A percentile compares a stretch with the other conserved stretches of the same genome.
Conservation (phyloP, 2,888 invertebrate species). For the Mechanitis messenoides region DNA sequence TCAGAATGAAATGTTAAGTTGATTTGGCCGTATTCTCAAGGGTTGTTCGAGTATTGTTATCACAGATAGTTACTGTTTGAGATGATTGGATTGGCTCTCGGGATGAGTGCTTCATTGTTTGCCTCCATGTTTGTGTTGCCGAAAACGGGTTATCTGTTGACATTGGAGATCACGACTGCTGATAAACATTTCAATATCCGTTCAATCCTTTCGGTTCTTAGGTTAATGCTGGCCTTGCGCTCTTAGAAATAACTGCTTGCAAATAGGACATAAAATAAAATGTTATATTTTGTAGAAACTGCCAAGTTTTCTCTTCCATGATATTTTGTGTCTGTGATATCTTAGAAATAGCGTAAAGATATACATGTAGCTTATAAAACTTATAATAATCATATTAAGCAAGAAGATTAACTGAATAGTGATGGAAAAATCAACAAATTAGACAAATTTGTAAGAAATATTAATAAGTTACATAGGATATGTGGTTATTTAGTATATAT, state of each 20-base stretch:
- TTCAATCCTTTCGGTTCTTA: slow-evolving; percentile 14
- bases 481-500: slow-evolving; percentile 16
- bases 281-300: neutral
- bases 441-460: too few species aligned
- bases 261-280: neutral
- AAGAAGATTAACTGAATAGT: too few species aligned
- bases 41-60: slow-evolving; percentile 63
- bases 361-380: too few species aligned
- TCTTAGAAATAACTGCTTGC: neutral
- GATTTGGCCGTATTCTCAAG: slow-evolving; percentile 70
- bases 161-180: slow-evolving; percentile 31
- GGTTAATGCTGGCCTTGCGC: slow-evolving; percentile 8
- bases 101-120: slow-evolving; percentile 62
- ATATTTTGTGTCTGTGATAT: too few species aligned
- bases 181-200: slow-evolving; percentile 33
- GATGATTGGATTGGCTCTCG: slow-evolving; percentile 70
- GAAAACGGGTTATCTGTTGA: slow-evolving; percentile 36
- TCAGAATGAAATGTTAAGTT: slow-evolving; percentile 65
- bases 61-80: slow-evolving; percentile 69
- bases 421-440: too few species aligned
- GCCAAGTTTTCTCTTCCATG: too few species aligned
- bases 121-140: slow-evolving; percentile 44
- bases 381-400: too few species aligned
- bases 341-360: too few species aligned
- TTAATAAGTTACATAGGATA: neutral